phyloP scores from a whole-genome alignment of 2,797 vertebrate species.

The Pristis pectinata region DNA sequence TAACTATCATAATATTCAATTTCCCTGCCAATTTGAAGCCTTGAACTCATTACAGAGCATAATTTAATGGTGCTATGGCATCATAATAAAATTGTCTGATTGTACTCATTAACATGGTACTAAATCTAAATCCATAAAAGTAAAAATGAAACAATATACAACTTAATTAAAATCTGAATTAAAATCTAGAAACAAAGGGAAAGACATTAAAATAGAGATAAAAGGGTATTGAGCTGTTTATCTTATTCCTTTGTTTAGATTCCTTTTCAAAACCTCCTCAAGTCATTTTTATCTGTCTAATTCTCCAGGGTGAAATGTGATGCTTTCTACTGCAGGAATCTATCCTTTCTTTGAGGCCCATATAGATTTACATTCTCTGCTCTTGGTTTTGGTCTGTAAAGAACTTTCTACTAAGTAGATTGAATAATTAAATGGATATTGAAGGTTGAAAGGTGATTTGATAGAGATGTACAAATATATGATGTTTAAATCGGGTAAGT shows the following conservation, averaged over 20 bases:
- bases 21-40: background rate
- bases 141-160: background rate
- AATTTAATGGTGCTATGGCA: constrained; percentile 8
- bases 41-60: constrained; percentile 1
- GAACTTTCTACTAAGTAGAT: background rate
- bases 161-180: background rate
- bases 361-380: background rate
- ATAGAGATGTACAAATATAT: no score
- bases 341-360: background rate
- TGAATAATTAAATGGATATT: background rate
- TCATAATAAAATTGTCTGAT: background rate
- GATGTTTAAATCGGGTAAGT: no score
- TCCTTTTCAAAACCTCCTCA: background rate
- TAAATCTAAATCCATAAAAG: background rate
- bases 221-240: background rate
- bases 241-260: background rate
- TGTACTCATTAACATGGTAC: background rate
- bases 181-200: background rate
- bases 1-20: background rate
- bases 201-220: background rate
- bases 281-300: background rate
- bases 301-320: background rate
- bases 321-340: background rate
- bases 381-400: background rate
- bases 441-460: no score